Conservation (phyloP, 2,113 vertebrate species). For the Ceyx cyanopectus region DNA sequence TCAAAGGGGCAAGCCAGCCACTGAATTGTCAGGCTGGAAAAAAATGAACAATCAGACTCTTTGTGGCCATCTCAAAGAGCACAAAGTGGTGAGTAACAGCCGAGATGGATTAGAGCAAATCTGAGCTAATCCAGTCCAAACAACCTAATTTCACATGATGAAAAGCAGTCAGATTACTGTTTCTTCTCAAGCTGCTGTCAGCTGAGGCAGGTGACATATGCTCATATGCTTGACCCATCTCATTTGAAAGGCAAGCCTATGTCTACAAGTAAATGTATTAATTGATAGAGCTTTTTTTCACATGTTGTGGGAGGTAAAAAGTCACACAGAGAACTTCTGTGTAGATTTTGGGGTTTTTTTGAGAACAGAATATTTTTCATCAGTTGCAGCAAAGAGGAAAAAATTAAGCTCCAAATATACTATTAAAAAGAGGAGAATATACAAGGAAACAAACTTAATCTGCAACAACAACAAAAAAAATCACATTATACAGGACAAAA, state of each 20-base stretch:
- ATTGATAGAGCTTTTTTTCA: background rate
- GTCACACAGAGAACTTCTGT: background rate
- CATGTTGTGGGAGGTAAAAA: background rate
- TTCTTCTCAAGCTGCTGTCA: background rate
- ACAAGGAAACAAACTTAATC: background rate
- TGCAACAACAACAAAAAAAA: background rate
- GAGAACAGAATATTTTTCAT: background rate
- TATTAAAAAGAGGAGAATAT: background rate
- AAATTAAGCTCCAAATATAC: background rate
- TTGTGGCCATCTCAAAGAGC: slow-evolving; percentile 26
- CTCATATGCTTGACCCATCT: background rate
- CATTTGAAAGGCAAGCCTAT: background rate
- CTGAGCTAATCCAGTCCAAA: slow-evolving; percentile 47
- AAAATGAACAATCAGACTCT: slow-evolving; percentile 43
- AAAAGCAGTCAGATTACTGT: slow-evolving; percentile 15
- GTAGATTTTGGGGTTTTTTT: background rate
- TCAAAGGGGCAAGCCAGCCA: background rate
- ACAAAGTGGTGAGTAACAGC: slow-evolving; percentile 15
- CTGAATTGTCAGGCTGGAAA: slow-evolving; percentile 6
- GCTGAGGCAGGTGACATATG: background rate
- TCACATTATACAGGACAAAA: background rate
- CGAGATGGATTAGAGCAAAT: background rate
- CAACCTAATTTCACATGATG: slow-evolving; percentile 33
- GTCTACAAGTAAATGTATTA: background rate
- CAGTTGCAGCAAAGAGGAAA: background rate